These are phyloP conservation scores for Phenganax subtilis DNA, from an alignment of 92 coral and sea anemone genomes.

Conservation along the genomic window DNA sequence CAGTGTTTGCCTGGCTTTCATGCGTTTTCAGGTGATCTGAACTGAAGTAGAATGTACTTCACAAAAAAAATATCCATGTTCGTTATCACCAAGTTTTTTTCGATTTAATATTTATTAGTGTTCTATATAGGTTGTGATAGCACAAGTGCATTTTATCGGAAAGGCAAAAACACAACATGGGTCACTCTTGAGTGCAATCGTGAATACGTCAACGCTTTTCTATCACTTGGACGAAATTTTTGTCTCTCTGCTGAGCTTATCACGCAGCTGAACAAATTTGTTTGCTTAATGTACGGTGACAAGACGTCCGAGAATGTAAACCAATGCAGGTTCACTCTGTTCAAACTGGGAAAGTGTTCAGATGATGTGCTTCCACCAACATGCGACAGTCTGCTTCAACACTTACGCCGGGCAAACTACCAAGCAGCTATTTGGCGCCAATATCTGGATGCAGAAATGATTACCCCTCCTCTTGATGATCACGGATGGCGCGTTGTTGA, in stretches of 20 bases:
- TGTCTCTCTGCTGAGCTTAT: background rate
- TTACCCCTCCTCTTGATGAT: conserved; percentile 39
- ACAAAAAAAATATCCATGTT: too few species aligned
- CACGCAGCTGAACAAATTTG: background rate
- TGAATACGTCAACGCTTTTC: background rate
- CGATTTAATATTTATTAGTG: background rate
- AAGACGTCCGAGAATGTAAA: conserved; percentile 11
- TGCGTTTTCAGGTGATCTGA: background rate
- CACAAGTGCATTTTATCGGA: conserved; percentile 7
- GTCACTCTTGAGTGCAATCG: background rate
- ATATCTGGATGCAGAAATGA: conserved; percentile 38
- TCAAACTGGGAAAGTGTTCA: conserved; percentile 43
- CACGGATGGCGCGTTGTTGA: conserved; percentile 21
- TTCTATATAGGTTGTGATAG: conserved; percentile 1
- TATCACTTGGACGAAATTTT: background rate
- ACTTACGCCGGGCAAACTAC: conserved; percentile 50
- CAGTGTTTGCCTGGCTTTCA: background rate
- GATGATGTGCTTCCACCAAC: conserved; percentile 44
- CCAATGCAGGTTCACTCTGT: conserved; percentile 47
- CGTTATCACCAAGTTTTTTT: background rate
- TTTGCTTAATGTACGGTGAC: background rate
- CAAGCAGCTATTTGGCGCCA: conserved; percentile 53
- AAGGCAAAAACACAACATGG: background rate
- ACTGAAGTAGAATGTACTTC: background rate
- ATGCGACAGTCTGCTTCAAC: conserved; percentile 46